phyloP scores from a whole-genome alignment of 2,797 vertebrate species.

The Galago senegalensis region DNA sequence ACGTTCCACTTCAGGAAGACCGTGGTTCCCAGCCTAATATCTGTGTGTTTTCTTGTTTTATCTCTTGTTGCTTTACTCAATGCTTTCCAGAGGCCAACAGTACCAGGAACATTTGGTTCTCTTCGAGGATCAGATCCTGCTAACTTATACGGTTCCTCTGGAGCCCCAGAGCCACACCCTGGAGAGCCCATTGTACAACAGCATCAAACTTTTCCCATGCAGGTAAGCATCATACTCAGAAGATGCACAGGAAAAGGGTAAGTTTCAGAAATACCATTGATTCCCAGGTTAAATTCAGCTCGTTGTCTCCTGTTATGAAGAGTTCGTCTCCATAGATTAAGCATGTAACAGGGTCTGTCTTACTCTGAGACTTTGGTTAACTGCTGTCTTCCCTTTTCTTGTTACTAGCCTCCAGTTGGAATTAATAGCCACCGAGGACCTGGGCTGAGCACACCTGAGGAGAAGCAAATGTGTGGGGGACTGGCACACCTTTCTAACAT shows the following conservation, averaged over 20 bases:
- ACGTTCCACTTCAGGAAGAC: neutral
- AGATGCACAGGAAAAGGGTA: fast-evolving
- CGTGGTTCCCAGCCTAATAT: neutral
- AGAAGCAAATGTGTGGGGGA: slow-evolving; percentile 90
- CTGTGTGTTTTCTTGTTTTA: neutral
- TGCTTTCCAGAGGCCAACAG: slow-evolving; percentile 88
- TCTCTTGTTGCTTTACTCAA: neutral
- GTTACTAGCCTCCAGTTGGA: slow-evolving; percentile 91
- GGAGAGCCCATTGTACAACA: slow-evolving; percentile 91
- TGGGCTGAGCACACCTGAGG: slow-evolving; percentile 89
- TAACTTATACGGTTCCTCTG: slow-evolving; percentile 89
- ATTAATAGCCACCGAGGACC: slow-evolving; percentile 92
- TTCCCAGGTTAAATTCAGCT: neutral
- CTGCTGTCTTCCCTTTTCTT: neutral
- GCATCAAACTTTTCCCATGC: slow-evolving; percentile 92
- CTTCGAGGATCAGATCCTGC: slow-evolving; percentile 92
- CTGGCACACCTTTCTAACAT: slow-evolving; percentile 92
- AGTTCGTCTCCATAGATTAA: neutral
- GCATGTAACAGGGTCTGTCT: slow-evolving; percentile 78
- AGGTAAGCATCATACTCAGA: slow-evolving; percentile 89
- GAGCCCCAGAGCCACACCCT: slow-evolving; percentile 91
- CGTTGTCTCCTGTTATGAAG: neutral
- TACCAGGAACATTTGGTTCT: slow-evolving; percentile 91
- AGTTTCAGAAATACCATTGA: neutral
- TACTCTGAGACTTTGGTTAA: neutral